Conservation (phyloP, 2,797 vertebrate species). For the Spinus pinus region DNA sequence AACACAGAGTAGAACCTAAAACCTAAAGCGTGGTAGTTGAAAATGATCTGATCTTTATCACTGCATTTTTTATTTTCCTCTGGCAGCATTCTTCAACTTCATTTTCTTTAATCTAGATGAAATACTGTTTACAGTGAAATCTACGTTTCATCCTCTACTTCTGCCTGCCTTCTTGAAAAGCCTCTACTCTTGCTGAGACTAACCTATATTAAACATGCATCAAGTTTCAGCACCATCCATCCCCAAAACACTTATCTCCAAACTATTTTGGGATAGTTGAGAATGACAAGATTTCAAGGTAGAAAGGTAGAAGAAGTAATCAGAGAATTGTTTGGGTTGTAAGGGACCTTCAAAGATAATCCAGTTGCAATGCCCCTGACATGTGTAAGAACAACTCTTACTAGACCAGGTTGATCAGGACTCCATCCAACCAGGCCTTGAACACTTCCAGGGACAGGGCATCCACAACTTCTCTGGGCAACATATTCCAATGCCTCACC, state of each 20-base stretch:
- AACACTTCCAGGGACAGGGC: neutral
- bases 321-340: neutral
- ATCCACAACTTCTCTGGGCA: neutral
- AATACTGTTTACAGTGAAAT: neutral
- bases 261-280: neutral
- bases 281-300: neutral
- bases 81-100: neutral
- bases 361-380: neutral
- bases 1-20: neutral
- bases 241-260: neutral
- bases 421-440: neutral
- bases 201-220: neutral
- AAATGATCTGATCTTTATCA: neutral
- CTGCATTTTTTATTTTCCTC: neutral
- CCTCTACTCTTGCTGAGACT: neutral
- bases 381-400: neutral
- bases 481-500: neutral
- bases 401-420: neutral
- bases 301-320: neutral
- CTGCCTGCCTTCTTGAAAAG: neutral
- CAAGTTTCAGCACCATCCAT: neutral
- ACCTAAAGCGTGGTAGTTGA: neutral
- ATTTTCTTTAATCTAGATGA: neutral
- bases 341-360: neutral
- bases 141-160: neutral